A percentile compares a stretch with the other conserved stretches of the same genome.
These are phyloP conservation scores for Stratiolaelaps scimitus DNA, from an alignment of 1,140 invertebrate species.

Conservation along the genomic window DNA sequence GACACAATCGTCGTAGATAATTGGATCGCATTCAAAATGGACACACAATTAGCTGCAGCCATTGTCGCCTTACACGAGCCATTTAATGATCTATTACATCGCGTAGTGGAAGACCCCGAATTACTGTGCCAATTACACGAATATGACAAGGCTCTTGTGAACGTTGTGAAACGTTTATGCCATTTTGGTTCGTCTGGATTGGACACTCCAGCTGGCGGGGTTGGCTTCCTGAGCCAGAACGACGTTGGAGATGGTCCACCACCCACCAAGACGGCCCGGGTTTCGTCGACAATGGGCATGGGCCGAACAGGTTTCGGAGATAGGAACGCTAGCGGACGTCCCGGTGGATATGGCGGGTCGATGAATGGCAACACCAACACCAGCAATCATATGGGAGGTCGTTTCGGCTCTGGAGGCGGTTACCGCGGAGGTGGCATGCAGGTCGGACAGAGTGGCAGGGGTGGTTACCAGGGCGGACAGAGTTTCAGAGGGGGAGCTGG, in stretches of 20 bases:
- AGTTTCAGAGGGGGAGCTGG: not conserved
- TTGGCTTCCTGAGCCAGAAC: conserved; percentile 19
- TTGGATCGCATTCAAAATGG: conserved; percentile 79
- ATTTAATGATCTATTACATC: conserved; percentile 67
- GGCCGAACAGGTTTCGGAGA: conserved; percentile 26
- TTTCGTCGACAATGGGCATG: conserved; percentile 18
- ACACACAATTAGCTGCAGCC: conserved; percentile 58
- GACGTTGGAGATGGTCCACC: not conserved
- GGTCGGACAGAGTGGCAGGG: not conserved
- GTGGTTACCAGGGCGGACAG: conserved; percentile 18
- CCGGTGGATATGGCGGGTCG: conserved; percentile 1
- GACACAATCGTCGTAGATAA: conserved; percentile 63
- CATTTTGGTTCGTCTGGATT: not conserved
- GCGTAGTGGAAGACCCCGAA: conserved; percentile 63
- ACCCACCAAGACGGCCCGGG: conserved; percentile 23
- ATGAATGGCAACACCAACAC: conserved; percentile 19
- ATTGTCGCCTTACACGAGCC: conserved; percentile 73
- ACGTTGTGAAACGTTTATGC: conserved; percentile 7
- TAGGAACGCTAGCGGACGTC: conserved; percentile 13
- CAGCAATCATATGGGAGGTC: not conserved
- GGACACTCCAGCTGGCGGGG: not conserved
- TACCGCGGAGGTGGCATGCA: conserved; percentile 12
- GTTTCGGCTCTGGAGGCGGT: conserved; percentile 2
- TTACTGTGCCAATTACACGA: conserved; percentile 36
- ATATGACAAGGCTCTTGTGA: conserved; percentile 28